Base-by-base conservation (phyloP, 2,797 vertebrate species). In the Clarias fuscus region DNA sequence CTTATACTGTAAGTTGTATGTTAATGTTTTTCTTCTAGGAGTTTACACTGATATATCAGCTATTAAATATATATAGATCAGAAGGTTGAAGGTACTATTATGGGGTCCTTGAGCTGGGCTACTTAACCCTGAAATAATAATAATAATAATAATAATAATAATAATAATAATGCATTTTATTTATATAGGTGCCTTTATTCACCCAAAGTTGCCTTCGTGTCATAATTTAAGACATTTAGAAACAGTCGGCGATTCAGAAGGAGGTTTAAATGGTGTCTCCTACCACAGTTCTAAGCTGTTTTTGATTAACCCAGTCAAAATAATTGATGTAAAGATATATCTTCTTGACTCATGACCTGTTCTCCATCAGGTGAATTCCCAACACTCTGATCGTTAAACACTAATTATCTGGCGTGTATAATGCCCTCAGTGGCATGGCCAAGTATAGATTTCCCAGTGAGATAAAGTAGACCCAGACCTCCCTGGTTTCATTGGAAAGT, bases 311-410 rank as follows among this genome's bases (percentile, higher is more conserved):
- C 1, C 20, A n/a, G 24, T 2, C 78, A 80, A 64, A 43, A 1
- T 11, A 43, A 79, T 62, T 11, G 33, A 40, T 62, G 22, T 27
- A 64, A 80, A 43, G 7, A 14, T 65, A 18, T 27, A 20, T 65
- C 3, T 27, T 27, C 71, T n/a, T 40, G 20, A 79, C 18, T 78
- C 20, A 7, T 37, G 58, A 78, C 61, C 56, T 61, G 76, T 78
- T 58, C 86, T 87, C 77, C 89, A 85, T 92, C 89, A 89, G 87
- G 89, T 88, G 58, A 40, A 53, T 64, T 79, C 75, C 27, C 58
- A 17, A 70, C 6, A 58, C 90, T 92, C 90, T 93, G 89, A 79
- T 86, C 83, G 90, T 93, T 93, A 91, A 91, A 92, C 75, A 17
- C 78, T 91, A 86, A 93, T 90, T 88, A 89, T 91, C 90, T 84